phyloP scores from a whole-genome alignment of 1,140 invertebrate species.

The Neotoxoptera formosana region DNA sequence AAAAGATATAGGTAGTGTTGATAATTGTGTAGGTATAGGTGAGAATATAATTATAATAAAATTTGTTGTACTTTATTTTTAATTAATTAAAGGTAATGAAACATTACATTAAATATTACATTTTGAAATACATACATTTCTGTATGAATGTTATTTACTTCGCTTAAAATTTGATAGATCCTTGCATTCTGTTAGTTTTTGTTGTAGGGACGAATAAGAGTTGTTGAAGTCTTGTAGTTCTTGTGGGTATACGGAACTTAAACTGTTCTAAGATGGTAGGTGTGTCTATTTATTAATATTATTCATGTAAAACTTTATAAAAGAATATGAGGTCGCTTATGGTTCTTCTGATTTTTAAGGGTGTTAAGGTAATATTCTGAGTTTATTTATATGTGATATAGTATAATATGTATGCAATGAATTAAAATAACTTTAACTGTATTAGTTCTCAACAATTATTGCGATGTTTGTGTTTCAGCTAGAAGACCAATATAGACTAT shows the following conservation, averaged over 20 bases:
- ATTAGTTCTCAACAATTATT: slow-evolving; percentile 12
- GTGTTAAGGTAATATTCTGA: background rate
- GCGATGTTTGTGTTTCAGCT: slow-evolving; percentile 65
- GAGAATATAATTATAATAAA: too few species aligned
- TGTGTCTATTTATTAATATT: too few species aligned
- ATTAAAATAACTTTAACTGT: background rate
- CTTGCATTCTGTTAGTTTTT: background rate
- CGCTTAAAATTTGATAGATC: background rate
- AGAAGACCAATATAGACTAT: slow-evolving; percentile 76
- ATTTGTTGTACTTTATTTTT: background rate
- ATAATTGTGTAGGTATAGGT: too few species aligned
- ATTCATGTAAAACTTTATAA: background rate
- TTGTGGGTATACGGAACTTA: too few species aligned
- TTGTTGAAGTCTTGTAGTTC: background rate
- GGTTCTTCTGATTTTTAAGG: background rate
- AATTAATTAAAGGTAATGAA: background rate
- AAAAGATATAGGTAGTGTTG: too few species aligned
- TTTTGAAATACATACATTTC: background rate
- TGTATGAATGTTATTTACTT: background rate
- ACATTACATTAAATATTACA: too few species aligned
- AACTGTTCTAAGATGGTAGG: too few species aligned
- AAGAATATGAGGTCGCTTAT: background rate
- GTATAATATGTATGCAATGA: background rate
- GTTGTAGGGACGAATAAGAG: background rate
- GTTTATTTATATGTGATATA: background rate